These are phyloP conservation scores for Magallana angulata DNA, from an alignment of 1,140 invertebrate species.

Conservation along the genomic window DNA sequence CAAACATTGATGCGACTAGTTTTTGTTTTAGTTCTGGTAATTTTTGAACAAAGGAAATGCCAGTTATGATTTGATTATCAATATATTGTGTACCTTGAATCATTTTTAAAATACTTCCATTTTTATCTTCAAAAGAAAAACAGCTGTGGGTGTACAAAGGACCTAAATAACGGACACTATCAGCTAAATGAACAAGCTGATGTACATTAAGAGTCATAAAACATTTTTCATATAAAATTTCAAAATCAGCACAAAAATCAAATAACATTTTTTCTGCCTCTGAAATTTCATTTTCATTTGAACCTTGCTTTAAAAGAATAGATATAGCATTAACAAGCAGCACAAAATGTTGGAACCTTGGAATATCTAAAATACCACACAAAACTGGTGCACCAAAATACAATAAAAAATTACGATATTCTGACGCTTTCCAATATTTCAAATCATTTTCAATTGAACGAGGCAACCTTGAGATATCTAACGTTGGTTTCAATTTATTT, in stretches of 20 bases:
- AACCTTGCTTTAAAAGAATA: constrained; percentile 39
- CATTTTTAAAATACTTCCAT: constrained; percentile 44
- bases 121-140: constrained; percentile 53
- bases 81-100: constrained; percentile 44
- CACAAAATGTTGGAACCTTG: constrained; percentile 41
- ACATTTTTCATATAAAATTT: constrained; percentile 19
- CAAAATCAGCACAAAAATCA: constrained; percentile 18
- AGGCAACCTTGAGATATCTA: constrained; percentile 47
- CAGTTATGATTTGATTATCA: constrained; percentile 54
- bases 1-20: background rate
- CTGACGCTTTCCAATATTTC: constrained; percentile 59
- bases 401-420: constrained; percentile 52
- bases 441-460: constrained; percentile 49
- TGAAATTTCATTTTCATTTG: constrained; percentile 10
- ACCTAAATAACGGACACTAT: constrained; percentile 44
- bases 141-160: constrained; percentile 52
- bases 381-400: constrained; percentile 46
- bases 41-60: constrained; percentile 55
- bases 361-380: constrained; percentile 45
- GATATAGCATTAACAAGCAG: constrained; percentile 37
- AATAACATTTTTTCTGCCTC: constrained; percentile 11
- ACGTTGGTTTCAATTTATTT: background rate
- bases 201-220: constrained; percentile 49
- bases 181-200: constrained; percentile 27
- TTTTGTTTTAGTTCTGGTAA: constrained; percentile 55